Percentiles rank a stretch among this genome's conserved stretches.
Conservation (phyloP, 1,140 invertebrate genomes). For the Teleopsis dalmanni region DNA sequence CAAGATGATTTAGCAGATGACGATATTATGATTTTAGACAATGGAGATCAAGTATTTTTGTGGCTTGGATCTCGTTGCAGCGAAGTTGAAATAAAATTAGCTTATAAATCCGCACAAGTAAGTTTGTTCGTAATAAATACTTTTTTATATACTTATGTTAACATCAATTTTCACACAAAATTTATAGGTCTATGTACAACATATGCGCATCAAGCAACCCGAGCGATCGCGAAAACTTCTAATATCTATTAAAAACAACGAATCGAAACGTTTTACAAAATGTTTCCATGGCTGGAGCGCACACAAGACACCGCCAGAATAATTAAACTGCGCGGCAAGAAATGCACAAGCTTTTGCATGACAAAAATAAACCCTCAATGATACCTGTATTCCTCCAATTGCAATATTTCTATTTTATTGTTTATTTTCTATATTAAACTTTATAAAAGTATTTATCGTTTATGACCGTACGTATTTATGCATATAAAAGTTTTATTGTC, state of each 20-base stretch:
- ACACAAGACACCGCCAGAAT: constrained; percentile 26
- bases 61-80: constrained; percentile 95
- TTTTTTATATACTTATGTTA: constrained; percentile 2
- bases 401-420: no score
- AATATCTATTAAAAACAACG: constrained; percentile 94
- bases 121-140: constrained; percentile 6
- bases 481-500: no score
- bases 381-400: no score
- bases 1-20: constrained; percentile 99
- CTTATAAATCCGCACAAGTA: constrained; percentile 97
- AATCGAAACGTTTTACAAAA: constrained; percentile 89
- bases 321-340: neutral
- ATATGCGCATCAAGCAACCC: constrained; percentile 91
- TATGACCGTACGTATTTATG: no score
- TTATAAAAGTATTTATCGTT: no score
- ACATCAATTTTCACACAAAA: no score
- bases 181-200: constrained; percentile 94
- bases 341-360: no score
- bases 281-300: constrained; percentile 95
- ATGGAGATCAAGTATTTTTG: constrained; percentile 94
- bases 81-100: constrained; percentile 98
- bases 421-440: no score
- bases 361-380: no score
- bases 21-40: constrained; percentile 99
- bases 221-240: constrained; percentile 86